Conservation (phyloP, 1,140 invertebrate species). For the Bilobella aurantiaca region DNA sequence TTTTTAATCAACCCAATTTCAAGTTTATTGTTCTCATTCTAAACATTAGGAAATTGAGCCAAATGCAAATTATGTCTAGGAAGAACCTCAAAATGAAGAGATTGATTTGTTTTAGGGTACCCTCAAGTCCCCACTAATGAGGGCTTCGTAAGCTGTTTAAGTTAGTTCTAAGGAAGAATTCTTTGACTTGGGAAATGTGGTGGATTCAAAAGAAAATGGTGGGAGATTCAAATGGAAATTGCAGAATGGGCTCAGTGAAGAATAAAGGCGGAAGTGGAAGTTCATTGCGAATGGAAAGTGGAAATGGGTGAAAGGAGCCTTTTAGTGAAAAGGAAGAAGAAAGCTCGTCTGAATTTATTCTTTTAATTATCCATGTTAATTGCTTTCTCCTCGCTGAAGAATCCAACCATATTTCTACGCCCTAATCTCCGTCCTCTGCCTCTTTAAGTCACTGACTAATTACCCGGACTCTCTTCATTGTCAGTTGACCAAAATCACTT, state of each 20-base stretch:
- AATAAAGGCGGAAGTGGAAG: slow-evolving; percentile 4
- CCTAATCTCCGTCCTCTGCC: neutral
- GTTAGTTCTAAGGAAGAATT: too few relatives aligned
- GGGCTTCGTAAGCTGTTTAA: too few relatives aligned
- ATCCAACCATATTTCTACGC: neutral
- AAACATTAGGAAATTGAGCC: too few relatives aligned
- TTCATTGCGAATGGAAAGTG: slow-evolving; percentile 9
- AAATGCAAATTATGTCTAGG: neutral
- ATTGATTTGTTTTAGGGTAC: neutral
- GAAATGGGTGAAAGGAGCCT: slow-evolving; percentile 12
- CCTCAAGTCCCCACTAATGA: too few relatives aligned
- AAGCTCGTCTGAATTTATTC: neutral
- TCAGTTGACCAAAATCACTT: too few relatives aligned
- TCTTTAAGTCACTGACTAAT: neutral
- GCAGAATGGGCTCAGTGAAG: too few relatives aligned
- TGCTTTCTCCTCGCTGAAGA: neutral
- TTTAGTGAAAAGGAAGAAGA: neutral
- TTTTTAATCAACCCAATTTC: too few relatives aligned
- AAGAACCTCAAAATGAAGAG: neutral
- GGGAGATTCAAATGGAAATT: too few relatives aligned
- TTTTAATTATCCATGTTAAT: slow-evolving; percentile 1
- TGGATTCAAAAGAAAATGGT: too few relatives aligned
- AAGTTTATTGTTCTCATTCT: too few relatives aligned
- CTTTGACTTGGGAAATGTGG: too few relatives aligned
- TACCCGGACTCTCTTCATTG: too few relatives aligned